A percentile compares a stretch with the other conserved stretches of the same genome.
Evolutionary conservation across 2,113 vertebrate species (phyloP).

Genomic region (Zootoca vivipara): DNA sequence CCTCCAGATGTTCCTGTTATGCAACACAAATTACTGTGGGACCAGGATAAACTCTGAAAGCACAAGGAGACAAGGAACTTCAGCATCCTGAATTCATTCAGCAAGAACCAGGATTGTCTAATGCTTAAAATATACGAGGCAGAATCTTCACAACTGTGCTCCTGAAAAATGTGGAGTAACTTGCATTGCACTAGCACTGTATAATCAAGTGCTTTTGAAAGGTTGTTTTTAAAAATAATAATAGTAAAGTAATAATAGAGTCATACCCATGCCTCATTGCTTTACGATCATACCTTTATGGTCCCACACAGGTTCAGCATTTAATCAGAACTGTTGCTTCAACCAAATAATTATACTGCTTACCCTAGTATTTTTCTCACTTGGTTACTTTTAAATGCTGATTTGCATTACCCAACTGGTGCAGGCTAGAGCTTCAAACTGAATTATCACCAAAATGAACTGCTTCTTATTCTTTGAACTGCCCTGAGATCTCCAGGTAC

Average conservation of each 20-base stretch:
- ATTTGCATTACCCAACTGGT: background rate
- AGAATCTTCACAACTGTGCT: background rate
- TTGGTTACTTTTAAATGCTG: background rate
- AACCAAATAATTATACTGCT: background rate
- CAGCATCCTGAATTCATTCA: fast-evolving
- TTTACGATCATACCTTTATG: background rate
- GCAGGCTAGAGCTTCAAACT: background rate
- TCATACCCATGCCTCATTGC: slow-evolving; percentile 7
- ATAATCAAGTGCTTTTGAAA: slow-evolving; percentile 43
- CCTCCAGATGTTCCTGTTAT: background rate
- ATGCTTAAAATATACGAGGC: slow-evolving; percentile 5
- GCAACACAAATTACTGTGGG: background rate
- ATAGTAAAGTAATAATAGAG: slow-evolving; percentile 36
- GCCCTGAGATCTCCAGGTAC: no score
- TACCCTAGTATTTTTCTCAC: background rate
- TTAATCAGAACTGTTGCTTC: background rate
- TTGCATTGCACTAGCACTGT: background rate
- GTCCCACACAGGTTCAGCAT: background rate
- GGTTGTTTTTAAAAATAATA: slow-evolving; percentile 31
- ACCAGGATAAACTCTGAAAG: slow-evolving; percentile 11
- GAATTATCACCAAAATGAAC: background rate
- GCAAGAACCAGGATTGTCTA: background rate
- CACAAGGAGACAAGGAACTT: fast-evolving
- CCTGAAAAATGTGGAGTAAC: slow-evolving; percentile 9
- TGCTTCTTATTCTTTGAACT: background rate